phyloP scores from a whole-genome alignment of 2,113 vertebrate species.

The Megaptera novaeangliae region DNA sequence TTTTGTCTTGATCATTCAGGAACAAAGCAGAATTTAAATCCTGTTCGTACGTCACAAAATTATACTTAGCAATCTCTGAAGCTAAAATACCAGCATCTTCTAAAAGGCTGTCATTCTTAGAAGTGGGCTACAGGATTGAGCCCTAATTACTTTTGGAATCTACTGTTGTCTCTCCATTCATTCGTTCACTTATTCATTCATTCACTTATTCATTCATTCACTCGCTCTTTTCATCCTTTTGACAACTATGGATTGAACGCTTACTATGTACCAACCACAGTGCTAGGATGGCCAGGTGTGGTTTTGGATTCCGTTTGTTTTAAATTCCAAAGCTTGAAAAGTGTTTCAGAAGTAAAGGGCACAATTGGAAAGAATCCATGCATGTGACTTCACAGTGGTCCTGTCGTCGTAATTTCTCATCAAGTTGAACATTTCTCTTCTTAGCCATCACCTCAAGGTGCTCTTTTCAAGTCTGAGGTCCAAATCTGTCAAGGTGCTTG shows the following conservation, averaged over 20 bases:
- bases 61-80: not conserved
- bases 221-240: not conserved
- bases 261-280: not conserved
- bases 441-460: not conserved
- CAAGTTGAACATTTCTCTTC: not conserved
- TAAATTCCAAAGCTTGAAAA: not conserved
- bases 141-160: not conserved
- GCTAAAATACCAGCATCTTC: not conserved
- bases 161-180: not conserved
- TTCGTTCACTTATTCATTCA: no score
- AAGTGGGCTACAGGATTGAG: not conserved
- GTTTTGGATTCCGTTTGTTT: not conserved
- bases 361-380: not conserved
- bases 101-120: not conserved
- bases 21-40: not conserved
- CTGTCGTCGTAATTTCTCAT: not conserved
- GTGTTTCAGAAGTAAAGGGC: not conserved
- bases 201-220: no score
- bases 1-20: conserved; percentile 15
- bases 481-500: not conserved
- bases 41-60: not conserved
- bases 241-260: not conserved
- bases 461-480: not conserved
- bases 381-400: not conserved
- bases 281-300: not conserved